A percentile compares a stretch with the other conserved stretches of the same genome.
These are phyloP conservation scores for Tetragonula clypearis DNA, from an alignment of 1,140 invertebrate species.

Conservation along the genomic window DNA sequence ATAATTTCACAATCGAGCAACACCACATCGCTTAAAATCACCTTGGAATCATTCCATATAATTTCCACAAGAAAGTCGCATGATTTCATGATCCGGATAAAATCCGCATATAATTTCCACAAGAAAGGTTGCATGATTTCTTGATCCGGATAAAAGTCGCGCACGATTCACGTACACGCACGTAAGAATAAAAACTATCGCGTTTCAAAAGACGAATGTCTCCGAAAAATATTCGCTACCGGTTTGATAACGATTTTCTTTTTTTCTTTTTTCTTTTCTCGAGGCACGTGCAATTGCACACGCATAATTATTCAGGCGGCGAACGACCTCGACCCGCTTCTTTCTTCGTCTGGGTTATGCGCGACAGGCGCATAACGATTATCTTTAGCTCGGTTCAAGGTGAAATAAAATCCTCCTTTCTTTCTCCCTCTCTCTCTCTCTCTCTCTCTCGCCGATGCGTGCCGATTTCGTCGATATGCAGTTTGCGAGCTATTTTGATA, in stretches of 20 bases:
- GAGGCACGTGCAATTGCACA: constrained; percentile 32
- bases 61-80: too few species aligned
- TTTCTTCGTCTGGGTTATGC: constrained; percentile 47
- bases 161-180: not conserved
- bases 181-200: too few species aligned
- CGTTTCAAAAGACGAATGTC: too few species aligned
- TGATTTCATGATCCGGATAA: not conserved
- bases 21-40: too few species aligned
- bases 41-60: too few species aligned
- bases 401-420: constrained; percentile 6
- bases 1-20: too few species aligned
- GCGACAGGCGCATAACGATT: constrained; percentile 11
- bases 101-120: not conserved
- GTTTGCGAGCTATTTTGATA: not conserved
- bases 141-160: not conserved
- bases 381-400: constrained; percentile 14
- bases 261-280: not conserved
- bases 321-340: constrained; percentile 66
- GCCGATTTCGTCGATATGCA: too few species aligned
- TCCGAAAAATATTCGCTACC: not conserved
- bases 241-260: too few species aligned
- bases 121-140: too few species aligned
- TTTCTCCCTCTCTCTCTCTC: not conserved
- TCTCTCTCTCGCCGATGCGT: too few species aligned
- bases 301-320: constrained; percentile 48